Conservation (phyloP, 1,140 invertebrate species). For the Nebria ingens region DNA sequence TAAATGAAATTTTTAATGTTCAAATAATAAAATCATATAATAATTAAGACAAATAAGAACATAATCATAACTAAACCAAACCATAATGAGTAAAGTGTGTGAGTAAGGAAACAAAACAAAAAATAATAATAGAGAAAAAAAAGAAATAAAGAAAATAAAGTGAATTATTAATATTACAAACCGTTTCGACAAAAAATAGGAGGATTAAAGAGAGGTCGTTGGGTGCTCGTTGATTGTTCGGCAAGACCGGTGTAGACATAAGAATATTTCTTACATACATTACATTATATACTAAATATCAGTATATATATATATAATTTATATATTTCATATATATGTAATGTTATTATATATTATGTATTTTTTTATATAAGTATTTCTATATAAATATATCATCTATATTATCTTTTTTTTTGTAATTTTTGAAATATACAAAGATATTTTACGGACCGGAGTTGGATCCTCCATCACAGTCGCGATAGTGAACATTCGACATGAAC, state of each 20-base stretch:
- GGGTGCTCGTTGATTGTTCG: neutral
- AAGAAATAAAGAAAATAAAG: neutral
- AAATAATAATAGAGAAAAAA: neutral
- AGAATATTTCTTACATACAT: neutral
- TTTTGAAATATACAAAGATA: neutral
- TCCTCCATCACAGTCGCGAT: neutral
- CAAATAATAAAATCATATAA: slow-evolving; percentile 3
- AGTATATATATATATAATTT: neutral
- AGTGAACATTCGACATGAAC: too few species aligned
- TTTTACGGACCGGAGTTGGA: neutral
- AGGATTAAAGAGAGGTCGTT: neutral
- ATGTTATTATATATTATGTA: neutral
- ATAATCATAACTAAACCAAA: slow-evolving; percentile 7
- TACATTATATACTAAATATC: neutral
- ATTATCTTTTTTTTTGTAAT: neutral
- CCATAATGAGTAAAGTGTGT: neutral
- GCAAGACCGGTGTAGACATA: neutral
- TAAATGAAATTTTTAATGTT: slow-evolving; percentile 4
- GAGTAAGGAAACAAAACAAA: neutral
- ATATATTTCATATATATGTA: neutral
- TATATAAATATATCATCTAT: neutral
- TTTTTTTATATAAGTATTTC: neutral
- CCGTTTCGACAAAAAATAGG: neutral
- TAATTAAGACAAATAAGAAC: slow-evolving; percentile 7
- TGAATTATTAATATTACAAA: neutral